A percentile compares a stretch with the other conserved stretches of the same genome.
These are phyloP conservation scores for Bugula neritina DNA, from an alignment of 2,888 invertebrate genomes.

Conservation along the genomic window DNA sequence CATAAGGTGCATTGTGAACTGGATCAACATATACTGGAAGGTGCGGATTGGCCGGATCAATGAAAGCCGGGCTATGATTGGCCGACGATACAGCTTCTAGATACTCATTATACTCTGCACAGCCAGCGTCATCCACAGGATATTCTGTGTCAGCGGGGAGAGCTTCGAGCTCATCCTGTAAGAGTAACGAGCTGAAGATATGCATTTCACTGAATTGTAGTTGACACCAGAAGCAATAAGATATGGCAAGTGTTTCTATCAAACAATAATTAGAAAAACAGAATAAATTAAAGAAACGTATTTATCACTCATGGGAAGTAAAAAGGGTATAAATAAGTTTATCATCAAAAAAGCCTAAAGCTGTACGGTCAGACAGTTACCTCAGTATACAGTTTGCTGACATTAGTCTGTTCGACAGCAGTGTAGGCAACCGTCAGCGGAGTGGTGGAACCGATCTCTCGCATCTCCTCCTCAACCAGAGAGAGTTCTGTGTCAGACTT, in stretches of 20 bases:
- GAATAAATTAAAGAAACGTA: too few species aligned
- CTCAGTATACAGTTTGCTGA: conserved; percentile 9
- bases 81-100: conserved; percentile 5
- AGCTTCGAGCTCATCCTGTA: conserved; percentile 14
- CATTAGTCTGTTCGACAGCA: neutral
- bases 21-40: conserved; percentile 9
- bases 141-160: conserved; percentile 21
- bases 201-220: too few species aligned
- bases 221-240: too few species aligned
- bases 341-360: too few species aligned
- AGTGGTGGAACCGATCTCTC: neutral
- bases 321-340: too few species aligned
- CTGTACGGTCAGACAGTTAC: too few species aligned
- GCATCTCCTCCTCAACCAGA: neutral
- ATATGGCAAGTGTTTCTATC: too few species aligned
- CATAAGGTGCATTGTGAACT: neutral
- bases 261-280: too few species aligned
- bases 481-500: conserved; percentile 14
- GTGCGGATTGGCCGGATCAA: conserved; percentile 5
- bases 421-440: neutral
- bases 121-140: conserved; percentile 25
- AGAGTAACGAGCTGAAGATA: neutral
- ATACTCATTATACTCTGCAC: conserved; percentile 22
- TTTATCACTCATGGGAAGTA: too few species aligned
- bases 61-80: conserved; percentile 11